These are phyloP conservation scores for Creontiades dilutus DNA, from an alignment of 2,888 invertebrate genomes.

Conservation along the genomic window DNA sequence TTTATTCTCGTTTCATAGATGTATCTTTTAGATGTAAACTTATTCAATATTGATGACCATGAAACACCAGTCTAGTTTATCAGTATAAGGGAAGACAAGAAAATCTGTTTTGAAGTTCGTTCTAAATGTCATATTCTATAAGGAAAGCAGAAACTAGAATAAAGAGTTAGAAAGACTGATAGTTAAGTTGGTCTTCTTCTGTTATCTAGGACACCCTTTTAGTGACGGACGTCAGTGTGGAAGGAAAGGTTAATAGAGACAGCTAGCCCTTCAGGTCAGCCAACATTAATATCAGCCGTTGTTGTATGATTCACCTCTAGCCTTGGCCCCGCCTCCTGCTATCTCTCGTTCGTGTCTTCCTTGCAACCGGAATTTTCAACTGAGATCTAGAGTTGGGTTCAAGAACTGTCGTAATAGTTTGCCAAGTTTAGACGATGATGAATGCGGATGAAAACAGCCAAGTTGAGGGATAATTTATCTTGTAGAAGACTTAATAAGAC, in stretches of 20 bases:
- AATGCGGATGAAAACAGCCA: no score
- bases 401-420: no score
- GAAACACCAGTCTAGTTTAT: no score
- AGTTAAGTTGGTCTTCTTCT: neutral
- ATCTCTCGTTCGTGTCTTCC: constrained; percentile 8
- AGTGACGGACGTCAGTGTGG: constrained; percentile 27
- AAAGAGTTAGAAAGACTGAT: neutral
- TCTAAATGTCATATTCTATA: no score
- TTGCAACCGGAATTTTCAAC: neutral
- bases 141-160: neutral
- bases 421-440: no score
- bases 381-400: neutral
- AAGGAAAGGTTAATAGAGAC: constrained; percentile 29
- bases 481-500: no score
- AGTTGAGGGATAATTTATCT: no score
- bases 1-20: no score
- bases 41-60: no score
- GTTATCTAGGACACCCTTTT: constrained; percentile 37
- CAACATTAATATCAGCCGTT: constrained; percentile 37
- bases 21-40: no score
- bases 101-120: no score
- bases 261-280: constrained; percentile 42
- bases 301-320: constrained; percentile 43
- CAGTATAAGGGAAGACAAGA: no score
- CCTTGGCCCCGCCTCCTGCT: constrained; percentile 33